Percentiles rank a stretch among this genome's conserved stretches.
Evolutionary conservation across 2,888 invertebrate species (phyloP).

Genomic region (Epsilonema sp.): DNA sequence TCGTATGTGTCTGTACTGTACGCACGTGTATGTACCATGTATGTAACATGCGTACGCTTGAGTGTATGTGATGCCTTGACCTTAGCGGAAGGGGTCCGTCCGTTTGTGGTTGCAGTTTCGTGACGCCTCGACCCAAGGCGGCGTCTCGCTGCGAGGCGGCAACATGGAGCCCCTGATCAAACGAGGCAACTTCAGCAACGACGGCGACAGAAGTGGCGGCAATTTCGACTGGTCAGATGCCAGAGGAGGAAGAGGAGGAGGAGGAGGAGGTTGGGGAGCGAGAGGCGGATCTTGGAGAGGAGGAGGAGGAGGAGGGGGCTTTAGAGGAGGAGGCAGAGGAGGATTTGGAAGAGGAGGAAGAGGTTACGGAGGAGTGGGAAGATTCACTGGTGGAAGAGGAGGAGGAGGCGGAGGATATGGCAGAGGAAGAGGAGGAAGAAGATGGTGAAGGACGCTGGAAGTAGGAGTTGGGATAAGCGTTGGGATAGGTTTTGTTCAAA

Average conservation of each 20-base stretch:
- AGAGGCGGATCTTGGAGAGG: slow-evolving; percentile 10
- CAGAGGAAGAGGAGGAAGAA: no score
- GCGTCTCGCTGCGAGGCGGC: slow-evolving; percentile 3
- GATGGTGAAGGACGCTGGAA: no score
- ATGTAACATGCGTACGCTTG: slow-evolving; percentile 1
- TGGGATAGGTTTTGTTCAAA: neutral
- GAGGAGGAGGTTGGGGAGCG: no score
- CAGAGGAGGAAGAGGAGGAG: slow-evolving; percentile 9
- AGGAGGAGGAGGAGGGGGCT: slow-evolving; percentile 27
- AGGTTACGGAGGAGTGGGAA: slow-evolving; percentile 6
- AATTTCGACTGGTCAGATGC: no score
- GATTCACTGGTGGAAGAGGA: neutral
- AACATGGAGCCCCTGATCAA: slow-evolving; percentile 4
- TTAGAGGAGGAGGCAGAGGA: slow-evolving; percentile 9
- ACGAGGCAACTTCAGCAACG: slow-evolving; percentile 2
- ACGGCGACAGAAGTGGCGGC: slow-evolving; percentile 8
- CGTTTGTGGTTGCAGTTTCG: slow-evolving; percentile 7
- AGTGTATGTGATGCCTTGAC: no score
- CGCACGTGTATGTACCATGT: no score
- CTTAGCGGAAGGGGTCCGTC: no score
- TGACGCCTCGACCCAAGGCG: slow-evolving; percentile 11
- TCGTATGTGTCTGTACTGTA: no score
- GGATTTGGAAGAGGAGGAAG: slow-evolving; percentile 11
- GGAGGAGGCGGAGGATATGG: no score
- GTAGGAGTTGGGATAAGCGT: neutral